A percentile compares a stretch with the other conserved stretches of the same genome.
Conservation (phyloP, 2,113 vertebrate species). For the Zosterops pallidus region DNA sequence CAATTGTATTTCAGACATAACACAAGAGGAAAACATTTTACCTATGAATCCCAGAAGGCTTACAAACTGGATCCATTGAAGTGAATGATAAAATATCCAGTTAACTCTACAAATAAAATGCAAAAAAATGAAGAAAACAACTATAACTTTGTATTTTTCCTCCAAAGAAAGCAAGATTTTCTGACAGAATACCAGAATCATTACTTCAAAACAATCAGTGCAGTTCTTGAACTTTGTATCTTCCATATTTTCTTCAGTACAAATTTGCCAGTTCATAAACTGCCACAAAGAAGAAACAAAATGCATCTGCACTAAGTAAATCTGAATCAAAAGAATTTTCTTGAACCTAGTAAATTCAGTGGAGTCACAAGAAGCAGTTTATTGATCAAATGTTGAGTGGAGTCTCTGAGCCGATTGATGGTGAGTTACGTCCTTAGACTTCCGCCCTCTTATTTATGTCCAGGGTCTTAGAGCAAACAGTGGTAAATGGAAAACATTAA, state of each 20-base stretch:
- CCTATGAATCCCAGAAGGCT: fast-evolving
- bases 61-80: background rate
- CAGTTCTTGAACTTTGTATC: background rate
- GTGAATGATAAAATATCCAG: background rate
- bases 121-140: background rate
- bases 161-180: background rate
- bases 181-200: background rate
- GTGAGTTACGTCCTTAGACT: background rate
- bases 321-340: background rate
- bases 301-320: background rate
- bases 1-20: background rate
- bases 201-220: background rate
- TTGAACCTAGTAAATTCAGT: background rate
- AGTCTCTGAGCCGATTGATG: background rate
- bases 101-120: background rate
- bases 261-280: background rate
- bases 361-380: background rate
- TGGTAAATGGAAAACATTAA: background rate
- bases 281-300: background rate
- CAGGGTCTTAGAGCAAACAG: background rate
- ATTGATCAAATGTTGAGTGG: background rate
- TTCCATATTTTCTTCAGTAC: background rate
- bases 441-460: background rate
- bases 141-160: background rate
- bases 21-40: background rate